Evolutionary conservation across 2,113 vertebrate genomes (phyloP), one percentile per base, ranked within the genome.

Genomic region (Paramisgurnus dabryanus): DNA sequence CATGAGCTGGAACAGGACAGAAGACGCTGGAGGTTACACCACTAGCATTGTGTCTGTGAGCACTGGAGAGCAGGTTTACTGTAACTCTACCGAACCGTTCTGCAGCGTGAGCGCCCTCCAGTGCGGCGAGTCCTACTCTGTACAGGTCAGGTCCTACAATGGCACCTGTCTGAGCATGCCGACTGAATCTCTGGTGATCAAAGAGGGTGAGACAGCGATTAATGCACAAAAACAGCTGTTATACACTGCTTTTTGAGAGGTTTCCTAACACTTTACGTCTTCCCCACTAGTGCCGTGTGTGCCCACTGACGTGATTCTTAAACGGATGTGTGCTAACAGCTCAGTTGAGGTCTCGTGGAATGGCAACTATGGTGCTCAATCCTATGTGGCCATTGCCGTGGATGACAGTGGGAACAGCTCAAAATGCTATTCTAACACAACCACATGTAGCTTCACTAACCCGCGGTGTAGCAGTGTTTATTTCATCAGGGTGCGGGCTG

Each of bases 401-500:
- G 76, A 84, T 17, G 11, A 49, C 12, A 68, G 74, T 0, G 88
- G 84, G 5, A 15, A 50, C 11, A 69, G 3, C 5, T 53, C 79
- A 5, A 4, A 18, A 12, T 91, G 91, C 76, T 72, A 39, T 3
- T 87, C 93, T 70, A 90, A 83, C 17, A 34, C 5, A 8, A 92
- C 89, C 0, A 47, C 63, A 0, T 93, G 91, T 86, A 79, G 39
- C 17, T 53, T 93, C 71, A 55, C 65, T 0, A 72, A 84, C n/a
- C 83, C 92, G 4, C 82, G 8, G 39, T 94, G 93, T 18, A 66
- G 92, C 27, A 83, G 87, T 67, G 81, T 86, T 8, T 94, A 93
- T 85, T 85, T 43, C 5, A 15, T 93, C 7, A 86, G 66, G 0
- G 85, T 94, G 75, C 45, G 67, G 17, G 91, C 92, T 0, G 53